phyloP scores from a whole-genome alignment of 2,888 invertebrate species.

The Caenorhabditis becei region DNA sequence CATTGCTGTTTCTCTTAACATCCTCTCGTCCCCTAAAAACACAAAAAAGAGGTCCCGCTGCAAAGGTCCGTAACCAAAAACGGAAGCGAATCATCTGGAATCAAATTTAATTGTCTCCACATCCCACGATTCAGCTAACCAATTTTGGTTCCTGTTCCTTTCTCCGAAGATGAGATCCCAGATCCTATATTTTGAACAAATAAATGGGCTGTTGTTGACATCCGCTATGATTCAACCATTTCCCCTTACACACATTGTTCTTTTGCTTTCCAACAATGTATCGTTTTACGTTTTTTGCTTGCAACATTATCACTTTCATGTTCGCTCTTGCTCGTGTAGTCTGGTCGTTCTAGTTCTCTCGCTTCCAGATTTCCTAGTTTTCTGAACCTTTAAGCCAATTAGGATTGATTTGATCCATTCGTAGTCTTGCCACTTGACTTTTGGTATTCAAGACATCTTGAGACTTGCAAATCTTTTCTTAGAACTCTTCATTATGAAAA shows the following conservation, averaged over 20 bases:
- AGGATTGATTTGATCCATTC: no score
- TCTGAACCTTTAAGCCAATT: no score
- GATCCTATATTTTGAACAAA: constrained; percentile 3
- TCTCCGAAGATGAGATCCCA: not conserved
- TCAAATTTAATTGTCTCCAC: no score
- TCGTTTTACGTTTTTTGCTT: not conserved
- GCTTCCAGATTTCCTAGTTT: no score
- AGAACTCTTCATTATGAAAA: no score
- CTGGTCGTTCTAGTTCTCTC: no score
- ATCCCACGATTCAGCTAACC: not conserved
- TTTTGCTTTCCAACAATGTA: not conserved
- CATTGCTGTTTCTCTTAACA: not conserved
- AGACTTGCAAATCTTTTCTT: constrained; percentile 2
- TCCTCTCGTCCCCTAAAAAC: not conserved
- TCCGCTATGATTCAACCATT: constrained; percentile 6
- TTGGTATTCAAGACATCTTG: not conserved
- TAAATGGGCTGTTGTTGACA: constrained; percentile 3
- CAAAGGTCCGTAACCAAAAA: not conserved
- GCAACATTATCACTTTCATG: not conserved
- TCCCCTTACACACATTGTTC: not conserved
- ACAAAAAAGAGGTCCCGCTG: no score
- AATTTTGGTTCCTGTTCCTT: not conserved
- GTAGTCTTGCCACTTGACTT: not conserved
- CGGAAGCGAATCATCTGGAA: no score
- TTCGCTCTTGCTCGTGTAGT: no score